A percentile compares a stretch with the other conserved stretches of the same genome.
These are phyloP conservation scores for Percina caprodes DNA, from an alignment of 2,113 vertebrate species.

Conservation along the genomic window DNA sequence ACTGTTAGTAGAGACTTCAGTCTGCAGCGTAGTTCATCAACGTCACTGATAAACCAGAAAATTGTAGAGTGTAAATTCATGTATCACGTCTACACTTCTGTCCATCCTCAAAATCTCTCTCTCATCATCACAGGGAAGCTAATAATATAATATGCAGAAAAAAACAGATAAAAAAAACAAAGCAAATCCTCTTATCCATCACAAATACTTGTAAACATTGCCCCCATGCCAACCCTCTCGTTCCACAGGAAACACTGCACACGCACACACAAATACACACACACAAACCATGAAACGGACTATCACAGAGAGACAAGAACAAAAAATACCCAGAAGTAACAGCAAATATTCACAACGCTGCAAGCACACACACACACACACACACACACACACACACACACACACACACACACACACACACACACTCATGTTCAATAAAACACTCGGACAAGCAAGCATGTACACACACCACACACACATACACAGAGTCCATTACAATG, in stretches of 20 bases:
- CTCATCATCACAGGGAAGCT: no score
- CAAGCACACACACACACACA: conserved; percentile 28
- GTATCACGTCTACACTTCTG: no score
- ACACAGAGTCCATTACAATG: conserved; percentile 72
- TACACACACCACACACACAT: conserved; percentile 44
- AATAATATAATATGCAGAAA: no score
- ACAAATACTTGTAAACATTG: no score
- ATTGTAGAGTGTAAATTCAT: no score
- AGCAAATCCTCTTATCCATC: no score
- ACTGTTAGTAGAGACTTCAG: no score
- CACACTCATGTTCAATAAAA: conserved; percentile 13
- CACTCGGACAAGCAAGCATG: conserved; percentile 18
- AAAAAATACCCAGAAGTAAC: conserved; percentile 10
- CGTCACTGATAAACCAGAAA: no score
- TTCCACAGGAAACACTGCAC: not conserved
- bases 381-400: conserved; percentile 37
- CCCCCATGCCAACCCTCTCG: no score
- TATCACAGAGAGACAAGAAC: not conserved
- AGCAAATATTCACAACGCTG: conserved; percentile 19
- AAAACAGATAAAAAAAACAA: no score
- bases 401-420: conserved; percentile 24
- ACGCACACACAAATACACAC: not conserved
- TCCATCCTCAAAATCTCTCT: no score
- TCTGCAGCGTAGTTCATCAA: no score
- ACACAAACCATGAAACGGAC: not conserved